phyloP scores from a whole-genome alignment of 2,113 vertebrate genomes.

The Benitochromis conjunctus region DNA sequence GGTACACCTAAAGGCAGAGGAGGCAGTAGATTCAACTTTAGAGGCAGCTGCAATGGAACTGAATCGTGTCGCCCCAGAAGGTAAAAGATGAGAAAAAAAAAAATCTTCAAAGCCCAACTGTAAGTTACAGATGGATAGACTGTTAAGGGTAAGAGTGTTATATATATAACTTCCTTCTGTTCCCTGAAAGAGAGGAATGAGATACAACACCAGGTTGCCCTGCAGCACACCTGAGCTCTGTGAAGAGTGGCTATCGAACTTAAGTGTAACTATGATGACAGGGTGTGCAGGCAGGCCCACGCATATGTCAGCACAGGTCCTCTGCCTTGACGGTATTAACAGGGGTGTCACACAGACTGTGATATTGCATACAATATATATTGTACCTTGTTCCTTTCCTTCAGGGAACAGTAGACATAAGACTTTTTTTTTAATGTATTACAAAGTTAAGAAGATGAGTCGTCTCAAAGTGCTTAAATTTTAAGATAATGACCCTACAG shows the following conservation, averaged over 20 bases:
- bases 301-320: neutral
- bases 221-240: neutral
- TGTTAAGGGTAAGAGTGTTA: neutral
- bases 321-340: neutral
- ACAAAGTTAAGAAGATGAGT: neutral
- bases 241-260: neutral
- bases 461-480: neutral
- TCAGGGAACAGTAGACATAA: neutral
- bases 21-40: neutral
- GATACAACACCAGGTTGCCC: neutral
- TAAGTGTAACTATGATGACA: neutral
- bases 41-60: neutral
- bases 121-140: neutral
- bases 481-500: neutral
- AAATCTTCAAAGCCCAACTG: neutral
- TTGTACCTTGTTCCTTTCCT: neutral
- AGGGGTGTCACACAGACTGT: neutral
- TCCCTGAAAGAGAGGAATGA: neutral
- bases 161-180: neutral
- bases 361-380: neutral
- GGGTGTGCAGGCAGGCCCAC: neutral
- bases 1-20: constrained; percentile 77
- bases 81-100: neutral
- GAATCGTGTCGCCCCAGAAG: neutral
- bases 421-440: neutral